These are phyloP conservation scores for Indicator indicator DNA, from an alignment of 2,113 vertebrate genomes.

Conservation along the genomic window DNA sequence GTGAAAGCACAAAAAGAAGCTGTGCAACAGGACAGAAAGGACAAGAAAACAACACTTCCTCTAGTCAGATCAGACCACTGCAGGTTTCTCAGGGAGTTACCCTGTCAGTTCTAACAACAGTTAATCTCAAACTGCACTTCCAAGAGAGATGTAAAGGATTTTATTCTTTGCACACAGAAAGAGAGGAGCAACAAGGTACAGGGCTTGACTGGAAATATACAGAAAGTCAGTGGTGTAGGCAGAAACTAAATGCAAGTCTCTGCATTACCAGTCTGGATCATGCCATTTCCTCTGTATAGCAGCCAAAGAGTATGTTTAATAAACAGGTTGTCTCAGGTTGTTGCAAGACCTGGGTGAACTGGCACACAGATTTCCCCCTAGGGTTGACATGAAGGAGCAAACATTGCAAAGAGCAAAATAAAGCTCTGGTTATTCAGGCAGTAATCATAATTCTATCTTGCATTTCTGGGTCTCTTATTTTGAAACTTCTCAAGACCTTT, in stretches of 20 bases:
- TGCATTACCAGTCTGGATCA: conserved; percentile 54
- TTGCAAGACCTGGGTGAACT: conserved; percentile 65
- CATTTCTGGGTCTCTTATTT: conserved; percentile 44
- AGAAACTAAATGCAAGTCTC: conserved; percentile 60
- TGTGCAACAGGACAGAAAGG: not conserved
- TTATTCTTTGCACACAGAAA: not conserved
- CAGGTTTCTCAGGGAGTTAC: not conserved
- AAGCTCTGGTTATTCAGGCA: conserved; percentile 21
- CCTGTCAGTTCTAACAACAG: not conserved
- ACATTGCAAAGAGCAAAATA: conserved; percentile 33
- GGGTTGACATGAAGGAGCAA: conserved; percentile 62
- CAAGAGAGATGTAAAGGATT: not conserved
- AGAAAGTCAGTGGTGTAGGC: conserved; percentile 29
- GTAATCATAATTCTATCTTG: conserved; percentile 19
- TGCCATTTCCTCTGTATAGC: conserved; percentile 57
- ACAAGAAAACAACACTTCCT: not conserved
- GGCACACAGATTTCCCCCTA: conserved; percentile 53
- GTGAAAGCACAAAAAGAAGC: not conserved
- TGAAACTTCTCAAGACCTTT: conserved; percentile 31
- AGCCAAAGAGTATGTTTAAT: conserved; percentile 54
- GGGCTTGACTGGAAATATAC: not conserved
- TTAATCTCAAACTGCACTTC: not conserved
- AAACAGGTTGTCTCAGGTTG: conserved; percentile 70
- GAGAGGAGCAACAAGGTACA: not conserved
- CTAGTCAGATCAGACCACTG: not conserved